Evolutionary conservation across 2,113 vertebrate species (phyloP).

Genomic region (Pygoscelis adeliae): DNA sequence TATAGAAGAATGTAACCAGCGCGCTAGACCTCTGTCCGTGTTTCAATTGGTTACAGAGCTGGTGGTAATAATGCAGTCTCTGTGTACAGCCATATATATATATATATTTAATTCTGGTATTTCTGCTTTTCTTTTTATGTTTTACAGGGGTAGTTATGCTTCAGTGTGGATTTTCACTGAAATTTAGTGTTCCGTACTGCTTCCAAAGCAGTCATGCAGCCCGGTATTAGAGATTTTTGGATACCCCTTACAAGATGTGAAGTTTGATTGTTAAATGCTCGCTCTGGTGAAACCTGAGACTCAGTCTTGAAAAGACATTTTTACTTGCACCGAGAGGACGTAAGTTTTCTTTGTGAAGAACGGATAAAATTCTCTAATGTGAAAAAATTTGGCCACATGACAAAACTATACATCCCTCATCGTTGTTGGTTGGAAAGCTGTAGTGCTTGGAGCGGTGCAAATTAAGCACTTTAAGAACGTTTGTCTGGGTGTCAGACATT

Average conservation of each 20-base stretch:
- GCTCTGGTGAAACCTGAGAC: neutral
- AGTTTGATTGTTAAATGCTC: neutral
- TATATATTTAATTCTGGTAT: neutral
- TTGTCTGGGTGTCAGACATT: neutral
- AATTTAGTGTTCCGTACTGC: neutral
- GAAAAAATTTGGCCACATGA: neutral
- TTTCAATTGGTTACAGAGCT: conserved; percentile 9
- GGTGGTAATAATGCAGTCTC: neutral
- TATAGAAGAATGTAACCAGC: neutral
- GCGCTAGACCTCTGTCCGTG: neutral
- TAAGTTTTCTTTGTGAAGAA: neutral
- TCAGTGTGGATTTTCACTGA: neutral
- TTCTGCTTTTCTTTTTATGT: neutral
- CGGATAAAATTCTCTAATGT: neutral
- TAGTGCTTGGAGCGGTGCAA: neutral
- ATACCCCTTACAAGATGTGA: neutral
- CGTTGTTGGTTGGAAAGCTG: neutral
- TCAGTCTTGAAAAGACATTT: neutral
- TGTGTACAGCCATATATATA: neutral
- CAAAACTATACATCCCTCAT: neutral
- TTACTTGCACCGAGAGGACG: fast-evolving
- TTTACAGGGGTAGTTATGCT: neutral
- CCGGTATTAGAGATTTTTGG: neutral
- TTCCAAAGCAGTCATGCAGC: neutral
- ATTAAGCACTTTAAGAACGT: fast-evolving